Evolutionary conservation across 23 tunicate species (phyloP), one percentile per base, ranked within the genome.

Genomic region (Ciona savignyi): DNA sequence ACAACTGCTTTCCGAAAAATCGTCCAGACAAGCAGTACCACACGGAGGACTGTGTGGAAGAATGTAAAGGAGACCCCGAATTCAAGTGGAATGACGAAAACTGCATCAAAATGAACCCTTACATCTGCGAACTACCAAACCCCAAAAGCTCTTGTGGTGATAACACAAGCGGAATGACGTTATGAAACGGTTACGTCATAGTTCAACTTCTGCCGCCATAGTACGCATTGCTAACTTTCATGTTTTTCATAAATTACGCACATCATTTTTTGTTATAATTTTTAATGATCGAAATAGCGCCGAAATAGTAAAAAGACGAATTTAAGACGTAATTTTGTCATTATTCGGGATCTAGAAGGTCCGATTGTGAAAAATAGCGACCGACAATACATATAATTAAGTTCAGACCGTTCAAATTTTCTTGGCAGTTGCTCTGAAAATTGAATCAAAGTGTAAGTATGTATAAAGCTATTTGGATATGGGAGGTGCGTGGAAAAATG

Each of bases 31-130:
- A 87, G 60, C 82, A 75, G 30, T 87, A 87, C 77, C 72, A 74
- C 63, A 81, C 95, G 2, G 95, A 87, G 49, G 95, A 87, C 56
- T 87, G 95, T 42, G 83, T 87, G 19, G 95, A 87, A 51, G 86
- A 87, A 42, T 42, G 69, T 4, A 87, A 87, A 70, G 25, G 64
- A 0, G 51, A 75, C 22, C 77, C 66, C 62, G 87, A 83, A 28
- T 87, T 87, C 35, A 51, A 56, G 32, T 87, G 95, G 95, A 87
- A 87, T 63, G 95, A 87, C 35, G 95, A 87, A 63, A 81, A 87
- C 76, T 87, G 95, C 73, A 62, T 68, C 62, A 87, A 87, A 60
- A 51, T 77, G 56, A 87, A 87, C 70, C 77, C 95, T 51, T 87
- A 84, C 62, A 77, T 81, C 22, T 87, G 95, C 73, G 70, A 87